Percentiles rank a stretch among this genome's conserved stretches.
phyloP scores from a whole-genome alignment of 2,113 vertebrate species.

The Myiozetetes cayanensis region DNA sequence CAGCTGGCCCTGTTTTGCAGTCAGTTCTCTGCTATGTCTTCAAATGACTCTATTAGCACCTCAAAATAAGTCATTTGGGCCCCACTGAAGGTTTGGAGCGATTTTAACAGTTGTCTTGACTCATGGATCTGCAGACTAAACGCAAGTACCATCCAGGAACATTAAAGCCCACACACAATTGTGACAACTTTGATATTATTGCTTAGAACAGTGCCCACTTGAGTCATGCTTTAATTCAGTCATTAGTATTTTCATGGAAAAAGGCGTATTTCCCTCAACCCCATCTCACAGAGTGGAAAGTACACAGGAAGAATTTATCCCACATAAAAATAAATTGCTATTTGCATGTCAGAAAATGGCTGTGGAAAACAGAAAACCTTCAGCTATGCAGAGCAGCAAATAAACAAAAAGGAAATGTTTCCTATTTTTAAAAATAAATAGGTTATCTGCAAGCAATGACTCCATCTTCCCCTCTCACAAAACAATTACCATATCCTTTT shows the following conservation, averaged over 20 bases:
- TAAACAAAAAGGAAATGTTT: not conserved
- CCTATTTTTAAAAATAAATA: conserved; percentile 23
- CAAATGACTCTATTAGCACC: conserved; percentile 3
- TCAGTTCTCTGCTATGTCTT: not conserved
- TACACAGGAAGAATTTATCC: conserved; percentile 8
- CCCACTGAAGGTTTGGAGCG: not conserved
- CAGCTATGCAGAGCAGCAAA: conserved; percentile 5
- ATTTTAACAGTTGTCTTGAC: conserved; percentile 11
- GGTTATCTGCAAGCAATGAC: not conserved
- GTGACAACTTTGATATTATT: not conserved
- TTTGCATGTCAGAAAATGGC: conserved; percentile 19
- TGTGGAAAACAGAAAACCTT: conserved; percentile 17
- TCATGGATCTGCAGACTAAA: not conserved
- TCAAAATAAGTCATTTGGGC: not conserved
- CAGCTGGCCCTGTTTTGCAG: not conserved
- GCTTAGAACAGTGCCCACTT: not conserved
- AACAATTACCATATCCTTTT: conserved; percentile 1
- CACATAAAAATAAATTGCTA: conserved; percentile 24
- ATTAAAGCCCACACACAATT: not conserved
- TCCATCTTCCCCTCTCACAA: not conserved
- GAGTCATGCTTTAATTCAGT: conserved; percentile 30
- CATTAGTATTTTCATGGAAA: not conserved
- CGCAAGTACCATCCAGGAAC: not conserved
- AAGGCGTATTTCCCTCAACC: not conserved
- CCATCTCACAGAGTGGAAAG: not conserved